Evolutionary conservation across 2,888 invertebrate genomes (phyloP).

Genomic region (Agonopterix subpropinquella): DNA sequence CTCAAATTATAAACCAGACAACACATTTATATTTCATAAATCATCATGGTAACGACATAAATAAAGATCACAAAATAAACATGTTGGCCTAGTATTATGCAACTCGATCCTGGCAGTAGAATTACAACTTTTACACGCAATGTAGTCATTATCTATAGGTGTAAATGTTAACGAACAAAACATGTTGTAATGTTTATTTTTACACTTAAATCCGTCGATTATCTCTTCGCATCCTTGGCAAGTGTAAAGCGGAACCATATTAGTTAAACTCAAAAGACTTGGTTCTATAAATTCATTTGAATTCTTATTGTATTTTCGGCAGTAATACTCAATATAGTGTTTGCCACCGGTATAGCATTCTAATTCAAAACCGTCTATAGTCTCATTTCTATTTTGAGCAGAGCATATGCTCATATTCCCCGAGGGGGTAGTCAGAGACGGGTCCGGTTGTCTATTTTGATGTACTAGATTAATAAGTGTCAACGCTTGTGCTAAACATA

Average conservation of each 20-base stretch:
- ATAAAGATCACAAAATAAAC: conserved; percentile 54
- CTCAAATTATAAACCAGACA: conserved; percentile 1
- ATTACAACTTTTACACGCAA: conserved; percentile 45
- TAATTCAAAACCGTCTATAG: conserved; percentile 24
- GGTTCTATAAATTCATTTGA: conserved; percentile 16
- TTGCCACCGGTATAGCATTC: conserved; percentile 35
- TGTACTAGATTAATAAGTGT: conserved; percentile 21
- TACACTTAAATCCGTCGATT: conserved; percentile 42
- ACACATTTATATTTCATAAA: conserved; percentile 6
- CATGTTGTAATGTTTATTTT: conserved; percentile 45
- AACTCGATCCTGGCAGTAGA: conserved; percentile 40
- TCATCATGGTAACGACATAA: conserved; percentile 17
- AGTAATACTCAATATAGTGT: conserved; percentile 42
- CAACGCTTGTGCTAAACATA: conserved; percentile 34
- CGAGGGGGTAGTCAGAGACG: too few relatives aligned
- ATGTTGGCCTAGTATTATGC: conserved; percentile 28
- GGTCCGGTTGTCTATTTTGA: too few relatives aligned
- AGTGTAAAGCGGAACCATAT: conserved; percentile 20
- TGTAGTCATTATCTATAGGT: conserved; percentile 46
- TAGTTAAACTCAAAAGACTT: conserved; percentile 18
- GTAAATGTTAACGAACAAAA: conserved; percentile 54
- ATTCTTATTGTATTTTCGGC: conserved; percentile 31
- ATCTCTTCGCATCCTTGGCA: conserved; percentile 56
- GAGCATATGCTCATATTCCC: too few relatives aligned
- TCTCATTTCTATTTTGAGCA: conserved; percentile 8